Base-by-base conservation (phyloP, 2,113 vertebrate species). In the Prionailurus viverrinus region DNA sequence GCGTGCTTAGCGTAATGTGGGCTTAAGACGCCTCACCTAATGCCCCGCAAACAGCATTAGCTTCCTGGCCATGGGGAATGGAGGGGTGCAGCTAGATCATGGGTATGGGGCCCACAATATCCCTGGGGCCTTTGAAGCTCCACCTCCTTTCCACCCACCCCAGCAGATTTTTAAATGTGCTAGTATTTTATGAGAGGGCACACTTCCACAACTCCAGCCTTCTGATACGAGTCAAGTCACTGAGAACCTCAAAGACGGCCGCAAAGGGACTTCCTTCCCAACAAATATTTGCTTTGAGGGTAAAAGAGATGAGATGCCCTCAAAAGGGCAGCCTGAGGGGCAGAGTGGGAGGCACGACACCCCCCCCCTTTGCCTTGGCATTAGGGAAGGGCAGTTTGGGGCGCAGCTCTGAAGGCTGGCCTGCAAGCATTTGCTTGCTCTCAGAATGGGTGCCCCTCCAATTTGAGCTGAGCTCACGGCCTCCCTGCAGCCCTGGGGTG, bases 11-110 rank as follows among this genome's bases (percentile, higher is more conserved):
- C 14, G 41, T 5, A 25, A 41, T 19, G 11, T 10, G 53, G 3
- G 13, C 61, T 48, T 95, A 8, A 55, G 68, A 73, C 0, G 0
- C 18, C 53, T 81, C 71, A 31, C 31, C 61, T 58, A 7, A 21
- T 15, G 82, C 66, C n/a, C 19, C 39, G 63, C 81, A 41, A 55
- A 69, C 3, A 51, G 31, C 5, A 0, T 27, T n/a, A 58, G 96
- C 53, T 15, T 4, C 76, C 45, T 41, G 16, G 31, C 0, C 1
- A 6, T 7, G 19, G 16, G 13, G 13, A 5, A 5, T 12, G 21
- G 31, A 53, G 10, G n/a, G 31, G 9, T 19, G 16, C 31, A 21
- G 51, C 51, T 14, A 3, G 66, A 31, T 61, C 58, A 61, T 41
- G 73, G 6, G 13, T 8, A 13, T 18, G 53, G 29, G 39, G 2